Evolutionary conservation across 2,113 vertebrate species (phyloP), one percentile per base, ranked within the genome.

Genomic region (Hyaena hyaena): DNA sequence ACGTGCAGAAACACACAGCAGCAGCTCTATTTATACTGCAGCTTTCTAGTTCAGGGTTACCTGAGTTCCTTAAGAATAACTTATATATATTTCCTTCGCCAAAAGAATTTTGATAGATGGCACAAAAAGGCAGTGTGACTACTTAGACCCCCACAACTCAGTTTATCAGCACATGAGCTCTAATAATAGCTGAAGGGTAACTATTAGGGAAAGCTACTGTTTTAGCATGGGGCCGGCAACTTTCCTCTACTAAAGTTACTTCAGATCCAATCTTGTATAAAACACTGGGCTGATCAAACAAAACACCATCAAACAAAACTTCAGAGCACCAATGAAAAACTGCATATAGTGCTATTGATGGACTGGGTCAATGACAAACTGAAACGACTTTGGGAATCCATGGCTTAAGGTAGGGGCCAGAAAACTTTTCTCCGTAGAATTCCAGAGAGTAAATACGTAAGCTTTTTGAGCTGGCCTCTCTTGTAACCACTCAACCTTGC

Each of bases 241-340:
- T 31, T 33, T 23, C 6, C 55, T 93, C 71, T 84, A 76, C 48
- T 93, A 53, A 73, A 87, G 26, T n/a, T 81, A 93, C 10, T 43
- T 87, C 21, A 80, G 48, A 63, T 97, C 35, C 81, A 83, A 68
- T 92, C 81, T 26, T 88, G 19, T 33, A 35, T 45, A 55, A 93
- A 96, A 82, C 11, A 76, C 24, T 45, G 39, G 21, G 33, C 73
- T 71, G 11, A 69, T 65, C 68, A 88, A 90, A 95, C 33, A 39
- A 94, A 94, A 92, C 4, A 55, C 21, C 76, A 85, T 55, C 80
- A 58, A 80, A 90, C 31, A 95, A 50, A 88, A 85, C 43, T 74
- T 94, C 28, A 93, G 65, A 79, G 17, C 76, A 90, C 16, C 58
- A 80, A 79, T 21, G 43, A 71, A 92, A 91, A 91, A 1, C 48